Percentiles rank a stretch among this genome's conserved stretches.
Evolutionary conservation across 2,888 invertebrate genomes (phyloP).

Genomic region (Drosophila fungiperda): DNA sequence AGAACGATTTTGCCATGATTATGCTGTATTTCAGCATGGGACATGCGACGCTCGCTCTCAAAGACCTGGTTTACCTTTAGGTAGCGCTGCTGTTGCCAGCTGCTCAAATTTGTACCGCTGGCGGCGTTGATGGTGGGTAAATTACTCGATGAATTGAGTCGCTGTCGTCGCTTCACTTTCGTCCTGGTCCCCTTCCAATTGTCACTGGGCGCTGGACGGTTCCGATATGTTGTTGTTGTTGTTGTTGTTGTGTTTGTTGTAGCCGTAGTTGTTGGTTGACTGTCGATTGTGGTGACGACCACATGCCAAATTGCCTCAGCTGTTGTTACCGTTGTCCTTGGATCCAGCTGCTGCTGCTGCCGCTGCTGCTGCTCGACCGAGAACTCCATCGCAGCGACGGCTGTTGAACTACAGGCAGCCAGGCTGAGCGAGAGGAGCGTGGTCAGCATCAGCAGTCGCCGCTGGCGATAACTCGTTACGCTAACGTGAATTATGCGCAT

Average conservation of each 20-base stretch:
- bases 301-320: constrained; percentile 51
- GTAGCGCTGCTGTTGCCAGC: constrained; percentile 77
- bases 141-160: constrained; percentile 69
- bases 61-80: constrained; percentile 85
- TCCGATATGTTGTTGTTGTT: constrained; percentile 32
- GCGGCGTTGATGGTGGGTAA: constrained; percentile 49
- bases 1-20: constrained; percentile 87
- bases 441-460: constrained; percentile 36
- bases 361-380: constrained; percentile 62
- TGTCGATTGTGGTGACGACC: constrained; percentile 51
- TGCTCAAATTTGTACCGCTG: constrained; percentile 46
- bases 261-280: constrained; percentile 8
- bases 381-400: constrained; percentile 63
- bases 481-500: constrained; percentile 77
- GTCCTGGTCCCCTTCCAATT: constrained; percentile 73
- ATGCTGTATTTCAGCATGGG: constrained; percentile 70
- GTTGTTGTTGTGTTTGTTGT: constrained; percentile 2
- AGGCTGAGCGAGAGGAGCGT: constrained; percentile 45
- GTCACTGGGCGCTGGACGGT: constrained; percentile 27
- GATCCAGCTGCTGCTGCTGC: constrained; percentile 1
- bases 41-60: constrained; percentile 83
- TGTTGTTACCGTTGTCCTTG: background rate
- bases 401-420: constrained; percentile 27
- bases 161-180: constrained; percentile 76
- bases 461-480: constrained; percentile 59